These are phyloP conservation scores for Ancistrus triradiatus DNA, from an alignment of 2,113 vertebrate genomes.

Conservation along the genomic window DNA sequence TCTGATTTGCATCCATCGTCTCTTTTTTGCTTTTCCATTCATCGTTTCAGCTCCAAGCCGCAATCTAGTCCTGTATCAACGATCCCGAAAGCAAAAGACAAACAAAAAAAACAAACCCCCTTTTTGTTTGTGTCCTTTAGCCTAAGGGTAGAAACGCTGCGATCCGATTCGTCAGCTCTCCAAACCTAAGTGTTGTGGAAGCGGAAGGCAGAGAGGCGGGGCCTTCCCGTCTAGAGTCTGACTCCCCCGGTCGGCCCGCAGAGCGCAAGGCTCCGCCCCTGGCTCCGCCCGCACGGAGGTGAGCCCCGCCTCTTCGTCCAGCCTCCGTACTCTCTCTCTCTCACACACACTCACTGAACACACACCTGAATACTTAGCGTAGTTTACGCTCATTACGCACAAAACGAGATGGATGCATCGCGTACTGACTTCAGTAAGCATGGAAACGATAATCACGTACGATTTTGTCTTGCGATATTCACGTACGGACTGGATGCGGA, in stretches of 20 bases:
- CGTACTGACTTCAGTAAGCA: too few species aligned
- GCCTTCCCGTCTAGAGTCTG: conserved; percentile 45
- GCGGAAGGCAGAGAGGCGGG: conserved; percentile 55
- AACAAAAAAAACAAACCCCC: not conserved
- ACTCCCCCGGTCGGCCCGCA: conserved; percentile 51
- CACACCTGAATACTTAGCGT: too few species aligned
- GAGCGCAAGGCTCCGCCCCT: conserved; percentile 52
- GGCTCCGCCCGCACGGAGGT: conserved; percentile 43
- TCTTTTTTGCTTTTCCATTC: too few species aligned
- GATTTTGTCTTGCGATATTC: too few species aligned
- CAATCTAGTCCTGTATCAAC: conserved; percentile 12
- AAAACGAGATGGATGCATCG: too few species aligned
- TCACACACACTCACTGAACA: not conserved
- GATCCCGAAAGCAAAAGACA: conserved; percentile 1
- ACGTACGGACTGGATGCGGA: too few species aligned
- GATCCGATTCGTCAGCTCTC: conserved; percentile 57
- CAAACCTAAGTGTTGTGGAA: conserved; percentile 57
- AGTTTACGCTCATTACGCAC: too few species aligned
- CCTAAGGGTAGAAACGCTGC: conserved; percentile 61
- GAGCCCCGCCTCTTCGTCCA: conserved; percentile 51
- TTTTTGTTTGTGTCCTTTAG: conserved; percentile 58
- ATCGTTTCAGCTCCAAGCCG: conserved; percentile 23
- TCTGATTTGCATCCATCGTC: too few species aligned
- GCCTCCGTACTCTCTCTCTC: conserved; percentile 40
- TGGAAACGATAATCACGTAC: too few species aligned